Evolutionary conservation across 2,888 invertebrate genomes (phyloP).

Genomic region (Amiota minor): DNA sequence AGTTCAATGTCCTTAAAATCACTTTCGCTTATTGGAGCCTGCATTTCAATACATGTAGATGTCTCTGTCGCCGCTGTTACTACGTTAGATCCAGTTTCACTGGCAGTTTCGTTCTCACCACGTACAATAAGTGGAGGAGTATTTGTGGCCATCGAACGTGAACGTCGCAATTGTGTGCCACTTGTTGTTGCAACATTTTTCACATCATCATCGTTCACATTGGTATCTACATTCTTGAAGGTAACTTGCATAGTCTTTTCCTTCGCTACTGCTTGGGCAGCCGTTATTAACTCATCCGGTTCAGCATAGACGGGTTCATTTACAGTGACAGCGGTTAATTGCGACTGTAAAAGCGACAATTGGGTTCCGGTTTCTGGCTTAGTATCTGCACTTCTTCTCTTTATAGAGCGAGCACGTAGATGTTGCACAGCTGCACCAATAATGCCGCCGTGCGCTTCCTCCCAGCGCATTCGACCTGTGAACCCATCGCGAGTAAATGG

Average conservation of each 20-base stretch:
- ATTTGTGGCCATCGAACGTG: constrained; percentile 68
- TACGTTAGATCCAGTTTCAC: neutral
- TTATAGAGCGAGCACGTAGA: constrained; percentile 66
- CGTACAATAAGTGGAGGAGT: constrained; percentile 66
- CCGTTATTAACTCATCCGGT: constrained; percentile 41
- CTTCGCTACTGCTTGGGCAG: neutral
- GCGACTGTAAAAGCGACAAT: constrained; percentile 34
- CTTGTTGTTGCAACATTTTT: constrained; percentile 6
- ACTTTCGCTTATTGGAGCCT: neutral
- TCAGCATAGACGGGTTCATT: constrained; percentile 65
- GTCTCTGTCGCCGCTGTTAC: neutral
- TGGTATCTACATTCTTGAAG: constrained; percentile 46
- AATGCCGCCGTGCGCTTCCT: constrained; percentile 67
- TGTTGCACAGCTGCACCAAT: constrained; percentile 67
- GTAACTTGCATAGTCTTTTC: constrained; percentile 42
- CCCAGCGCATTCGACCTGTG: constrained; percentile 55
- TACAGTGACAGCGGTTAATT: constrained; percentile 38
- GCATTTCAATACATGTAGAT: constrained; percentile 32
- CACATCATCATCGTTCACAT: constrained; percentile 29
- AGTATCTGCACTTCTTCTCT: constrained; percentile 48
- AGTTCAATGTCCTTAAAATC: constrained; percentile 48
- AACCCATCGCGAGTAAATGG: constrained; percentile 43
- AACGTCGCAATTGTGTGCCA: constrained; percentile 53
- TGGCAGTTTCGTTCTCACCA: constrained; percentile 48
- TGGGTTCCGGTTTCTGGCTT: constrained; percentile 29